These are phyloP conservation scores for Metopolophium dirhodum DNA, from an alignment of 1,140 invertebrate genomes.

Conservation along the genomic window DNA sequence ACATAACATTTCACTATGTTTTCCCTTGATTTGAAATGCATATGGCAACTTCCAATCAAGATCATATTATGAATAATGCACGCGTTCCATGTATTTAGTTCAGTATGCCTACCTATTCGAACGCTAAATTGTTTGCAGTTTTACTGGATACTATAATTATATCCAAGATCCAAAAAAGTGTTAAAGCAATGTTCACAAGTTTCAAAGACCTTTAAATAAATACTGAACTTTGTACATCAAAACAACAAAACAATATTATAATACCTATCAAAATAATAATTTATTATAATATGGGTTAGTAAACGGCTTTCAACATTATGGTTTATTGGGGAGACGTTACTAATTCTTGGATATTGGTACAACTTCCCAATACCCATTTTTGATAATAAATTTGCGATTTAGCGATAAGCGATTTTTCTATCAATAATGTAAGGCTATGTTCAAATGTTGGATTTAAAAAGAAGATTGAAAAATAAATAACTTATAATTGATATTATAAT, in stretches of 20 bases:
- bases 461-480: background rate
- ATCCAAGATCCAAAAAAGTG: background rate
- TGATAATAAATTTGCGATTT: background rate
- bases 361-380: background rate
- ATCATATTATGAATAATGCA: no score
- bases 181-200: background rate
- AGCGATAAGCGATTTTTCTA: background rate
- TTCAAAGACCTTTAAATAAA: background rate
- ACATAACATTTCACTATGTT: no score
- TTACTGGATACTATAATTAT: no score
- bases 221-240: background rate
- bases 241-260: background rate
- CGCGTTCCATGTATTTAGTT: no score
- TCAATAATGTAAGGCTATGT: constrained; percentile 26
- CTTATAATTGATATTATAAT: background rate
- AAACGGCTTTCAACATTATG: background rate
- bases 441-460: background rate
- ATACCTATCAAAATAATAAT: background rate
- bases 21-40: no score
- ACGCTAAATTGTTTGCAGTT: no score
- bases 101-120: no score
- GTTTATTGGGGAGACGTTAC: background rate
- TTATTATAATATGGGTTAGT: no score
- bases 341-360: background rate
- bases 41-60: no score